phyloP scores from a whole-genome alignment of 2,797 vertebrate genomes.

The Prunella strophiata region DNA sequence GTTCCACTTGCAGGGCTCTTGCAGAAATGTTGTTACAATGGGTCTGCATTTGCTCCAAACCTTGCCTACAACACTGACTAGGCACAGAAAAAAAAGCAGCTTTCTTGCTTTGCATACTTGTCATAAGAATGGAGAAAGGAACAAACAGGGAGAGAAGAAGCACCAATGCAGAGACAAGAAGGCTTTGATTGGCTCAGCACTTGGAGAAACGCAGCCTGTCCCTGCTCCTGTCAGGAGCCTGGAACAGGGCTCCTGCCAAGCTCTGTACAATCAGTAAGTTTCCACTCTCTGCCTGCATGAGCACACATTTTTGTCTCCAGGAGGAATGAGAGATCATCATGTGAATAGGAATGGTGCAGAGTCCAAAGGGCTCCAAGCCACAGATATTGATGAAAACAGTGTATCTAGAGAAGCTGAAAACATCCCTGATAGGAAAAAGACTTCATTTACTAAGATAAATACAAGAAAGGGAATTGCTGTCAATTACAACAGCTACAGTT shows the following conservation, averaged over 20 bases:
- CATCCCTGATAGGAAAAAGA: not conserved
- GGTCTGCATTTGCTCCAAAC: not conserved
- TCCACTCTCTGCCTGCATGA: not conserved
- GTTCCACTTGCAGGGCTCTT: not conserved
- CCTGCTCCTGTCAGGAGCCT: not conserved
- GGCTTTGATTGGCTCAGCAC: not conserved
- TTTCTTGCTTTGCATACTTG: not conserved
- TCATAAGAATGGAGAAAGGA: not conserved
- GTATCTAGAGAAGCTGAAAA: not conserved
- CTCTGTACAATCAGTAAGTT: conserved; percentile 14
- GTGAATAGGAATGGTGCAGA: conserved; percentile 14
- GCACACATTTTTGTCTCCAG: not conserved
- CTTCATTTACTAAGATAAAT: not conserved
- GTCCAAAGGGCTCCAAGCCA: conserved; percentile 29
- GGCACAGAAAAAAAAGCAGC: not conserved
- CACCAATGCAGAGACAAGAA: not conserved
- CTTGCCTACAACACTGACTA: not conserved
- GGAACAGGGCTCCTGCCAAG: conserved; percentile 3
- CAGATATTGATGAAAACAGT: not conserved
- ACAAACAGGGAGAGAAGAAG: not conserved
- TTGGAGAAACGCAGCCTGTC: not conserved
- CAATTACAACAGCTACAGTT: not conserved
- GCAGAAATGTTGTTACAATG: not conserved
- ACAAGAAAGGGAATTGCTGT: not conserved
- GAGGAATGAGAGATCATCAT: not conserved